phyloP scores from a whole-genome alignment of 2,888 invertebrate genomes.

The Caenorhabditis afra region DNA sequence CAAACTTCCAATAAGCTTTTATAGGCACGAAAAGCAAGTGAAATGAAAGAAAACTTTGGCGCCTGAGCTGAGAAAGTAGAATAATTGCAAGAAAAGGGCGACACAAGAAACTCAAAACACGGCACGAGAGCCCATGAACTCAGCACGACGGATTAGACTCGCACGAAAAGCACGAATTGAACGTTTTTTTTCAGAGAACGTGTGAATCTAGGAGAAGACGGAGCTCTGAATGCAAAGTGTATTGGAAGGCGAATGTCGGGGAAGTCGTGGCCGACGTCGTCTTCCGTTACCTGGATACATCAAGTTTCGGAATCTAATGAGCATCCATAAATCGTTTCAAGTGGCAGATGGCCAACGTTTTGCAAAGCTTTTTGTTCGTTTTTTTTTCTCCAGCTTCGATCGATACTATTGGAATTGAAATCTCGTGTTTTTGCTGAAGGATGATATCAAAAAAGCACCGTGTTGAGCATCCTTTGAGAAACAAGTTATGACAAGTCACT shows the following conservation, averaged over 20 bases:
- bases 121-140: constrained; percentile 20
- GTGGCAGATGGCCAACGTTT: constrained; percentile 26
- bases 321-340: not conserved
- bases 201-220: not conserved
- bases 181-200: constrained; percentile 3
- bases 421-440: too few relatives aligned
- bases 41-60: constrained; percentile 30
- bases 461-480: too few relatives aligned
- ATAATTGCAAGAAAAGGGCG: constrained; percentile 35
- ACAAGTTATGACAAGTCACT: too few relatives aligned
- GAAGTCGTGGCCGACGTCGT: not conserved
- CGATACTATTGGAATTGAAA: too few relatives aligned
- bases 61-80: constrained; percentile 27
- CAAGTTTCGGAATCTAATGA: constrained; percentile 11
- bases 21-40: too few relatives aligned
- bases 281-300: constrained; percentile 38
- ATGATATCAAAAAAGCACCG: too few relatives aligned
- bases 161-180: constrained; percentile 23
- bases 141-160: constrained; percentile 29
- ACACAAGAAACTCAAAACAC: constrained; percentile 34
- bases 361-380: not conserved
- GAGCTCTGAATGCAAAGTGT: constrained; percentile 1
- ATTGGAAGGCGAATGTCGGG: not conserved
- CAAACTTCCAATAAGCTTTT: too few relatives aligned
- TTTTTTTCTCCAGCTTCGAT: not conserved